Evolutionary conservation across 2,113 vertebrate genomes (phyloP).

Genomic region (Indri indri): DNA sequence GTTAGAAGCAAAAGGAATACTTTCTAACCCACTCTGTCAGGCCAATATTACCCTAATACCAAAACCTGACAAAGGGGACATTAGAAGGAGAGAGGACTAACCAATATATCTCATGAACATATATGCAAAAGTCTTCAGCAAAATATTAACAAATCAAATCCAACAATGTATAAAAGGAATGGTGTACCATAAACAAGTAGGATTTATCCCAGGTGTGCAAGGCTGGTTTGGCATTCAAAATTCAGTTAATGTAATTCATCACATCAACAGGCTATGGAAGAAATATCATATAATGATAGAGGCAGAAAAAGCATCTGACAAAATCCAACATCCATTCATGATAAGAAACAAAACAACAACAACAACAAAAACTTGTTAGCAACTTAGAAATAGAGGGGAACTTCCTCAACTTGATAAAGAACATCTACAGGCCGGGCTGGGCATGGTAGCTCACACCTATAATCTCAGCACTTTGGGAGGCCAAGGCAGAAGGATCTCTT

Average conservation of each 20-base stretch:
- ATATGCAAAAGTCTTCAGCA: neutral
- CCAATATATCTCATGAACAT: neutral
- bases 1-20: neutral
- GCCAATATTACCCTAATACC: neutral
- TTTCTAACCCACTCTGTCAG: neutral
- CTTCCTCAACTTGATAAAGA: neutral
- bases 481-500: too few relatives aligned
- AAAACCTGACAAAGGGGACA: constrained; percentile 4
- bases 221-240: too few relatives aligned
- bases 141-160: neutral
- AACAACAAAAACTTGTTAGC: too few relatives aligned
- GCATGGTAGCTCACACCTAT: too few relatives aligned
- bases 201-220: too few relatives aligned
- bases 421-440: too few relatives aligned
- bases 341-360: too few relatives aligned
- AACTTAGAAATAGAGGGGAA: neutral
- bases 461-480: too few relatives aligned
- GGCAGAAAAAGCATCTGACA: neutral
- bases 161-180: too few relatives aligned
- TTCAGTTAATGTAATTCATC: neutral
- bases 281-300: neutral
- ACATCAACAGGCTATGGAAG: neutral
- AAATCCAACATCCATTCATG: neutral
- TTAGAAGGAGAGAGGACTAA: neutral
- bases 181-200: too few relatives aligned